A percentile compares a stretch with the other conserved stretches of the same genome.
phyloP scores from a whole-genome alignment of 1,140 invertebrate species.

The Coenobita brevimanus region DNA sequence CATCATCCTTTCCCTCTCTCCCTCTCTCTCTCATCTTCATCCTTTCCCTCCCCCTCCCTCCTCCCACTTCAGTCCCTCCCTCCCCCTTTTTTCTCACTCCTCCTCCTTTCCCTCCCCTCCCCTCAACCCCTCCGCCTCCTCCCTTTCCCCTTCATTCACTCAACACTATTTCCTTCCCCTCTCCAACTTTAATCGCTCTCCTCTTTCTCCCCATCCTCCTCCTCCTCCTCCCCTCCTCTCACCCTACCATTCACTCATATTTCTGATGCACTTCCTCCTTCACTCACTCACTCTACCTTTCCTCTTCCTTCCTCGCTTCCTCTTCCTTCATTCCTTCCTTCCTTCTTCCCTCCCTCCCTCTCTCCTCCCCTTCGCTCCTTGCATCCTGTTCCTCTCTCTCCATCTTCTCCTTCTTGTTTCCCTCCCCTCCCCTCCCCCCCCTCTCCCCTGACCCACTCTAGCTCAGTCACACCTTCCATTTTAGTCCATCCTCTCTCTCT shows the following conservation, averaged over 20 bases:
- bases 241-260: conserved; percentile 3
- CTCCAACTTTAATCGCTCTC: too few species aligned
- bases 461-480: background rate
- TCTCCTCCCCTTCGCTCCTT: background rate
- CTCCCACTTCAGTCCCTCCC: background rate
- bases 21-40: background rate
- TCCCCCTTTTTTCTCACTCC: too few species aligned
- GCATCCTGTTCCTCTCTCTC: too few species aligned
- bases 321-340: background rate
- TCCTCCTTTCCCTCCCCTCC: too few species aligned
- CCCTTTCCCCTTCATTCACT: too few species aligned
- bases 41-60: background rate
- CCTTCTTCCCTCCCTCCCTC: background rate
- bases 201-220: too few species aligned
- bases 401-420: too few species aligned
- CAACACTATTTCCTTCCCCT: too few species aligned
- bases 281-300: background rate
- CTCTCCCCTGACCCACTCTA: background rate
- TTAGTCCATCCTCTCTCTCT: background rate
- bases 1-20: too few species aligned
- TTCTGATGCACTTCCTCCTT: background rate
- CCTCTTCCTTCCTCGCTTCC: background rate
- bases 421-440: background rate
- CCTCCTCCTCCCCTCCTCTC: conserved; percentile 5
- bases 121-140: too few species aligned